A percentile compares a stretch with the other conserved stretches of the same genome.
Evolutionary conservation across 2,888 invertebrate species (phyloP).

Genomic region (Antheraea yamamai): DNA sequence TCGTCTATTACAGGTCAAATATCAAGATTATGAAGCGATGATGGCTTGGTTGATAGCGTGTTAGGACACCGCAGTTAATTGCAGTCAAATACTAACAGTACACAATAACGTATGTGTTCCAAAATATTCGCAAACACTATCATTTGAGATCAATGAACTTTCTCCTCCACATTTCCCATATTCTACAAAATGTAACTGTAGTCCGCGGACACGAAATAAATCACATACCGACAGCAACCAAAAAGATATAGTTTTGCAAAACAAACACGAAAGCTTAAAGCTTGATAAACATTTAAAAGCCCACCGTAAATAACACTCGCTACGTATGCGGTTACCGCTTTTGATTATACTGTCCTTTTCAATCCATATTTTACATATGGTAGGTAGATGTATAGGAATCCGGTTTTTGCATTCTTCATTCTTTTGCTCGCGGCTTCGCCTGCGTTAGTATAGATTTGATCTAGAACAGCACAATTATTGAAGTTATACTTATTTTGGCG

Average conservation of each 20-base stretch:
- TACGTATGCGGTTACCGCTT: constrained; percentile 22
- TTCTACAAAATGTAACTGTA: constrained; percentile 4
- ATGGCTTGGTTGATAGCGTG: too few relatives aligned
- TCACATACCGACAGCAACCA: constrained; percentile 12
- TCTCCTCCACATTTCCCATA: not conserved
- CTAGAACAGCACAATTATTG: too few relatives aligned
- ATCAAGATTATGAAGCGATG: too few relatives aligned
- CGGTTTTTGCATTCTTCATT: too few relatives aligned
- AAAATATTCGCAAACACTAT: not conserved
- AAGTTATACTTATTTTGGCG: too few relatives aligned
- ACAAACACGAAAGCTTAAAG: constrained; percentile 28
- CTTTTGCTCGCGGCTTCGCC: too few relatives aligned
- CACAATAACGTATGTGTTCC: not conserved
- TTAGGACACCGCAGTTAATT: too few relatives aligned
- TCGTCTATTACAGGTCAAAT: too few relatives aligned
- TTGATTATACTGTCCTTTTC: not conserved
- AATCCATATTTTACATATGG: not conserved
- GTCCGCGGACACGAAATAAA: constrained; percentile 14
- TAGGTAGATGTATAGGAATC: not conserved
- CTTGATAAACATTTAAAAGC: constrained; percentile 24
- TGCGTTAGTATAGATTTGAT: too few relatives aligned
- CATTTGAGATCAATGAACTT: constrained; percentile 8
- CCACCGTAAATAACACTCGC: constrained; percentile 31
- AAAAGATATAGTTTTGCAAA: constrained; percentile 19
- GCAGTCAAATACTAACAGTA: too few relatives aligned